Conservation (phyloP, 2,797 vertebrate genomes). For the Pangasius macronema region DNA sequence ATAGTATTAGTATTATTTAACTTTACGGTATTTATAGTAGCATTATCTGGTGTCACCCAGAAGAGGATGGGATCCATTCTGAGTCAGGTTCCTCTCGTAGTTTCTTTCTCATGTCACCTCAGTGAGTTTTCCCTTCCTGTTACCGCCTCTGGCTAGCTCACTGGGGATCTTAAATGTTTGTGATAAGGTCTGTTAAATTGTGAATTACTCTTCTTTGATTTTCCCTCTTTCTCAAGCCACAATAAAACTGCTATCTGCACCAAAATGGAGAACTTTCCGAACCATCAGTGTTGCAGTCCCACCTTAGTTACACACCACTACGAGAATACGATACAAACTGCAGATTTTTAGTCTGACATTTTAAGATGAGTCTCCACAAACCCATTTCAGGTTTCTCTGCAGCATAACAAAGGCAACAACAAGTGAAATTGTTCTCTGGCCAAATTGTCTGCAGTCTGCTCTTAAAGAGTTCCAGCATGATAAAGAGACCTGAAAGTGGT, state of each 20-base stretch:
- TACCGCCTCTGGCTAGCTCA: no score
- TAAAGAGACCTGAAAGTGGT: slow-evolving; percentile 50
- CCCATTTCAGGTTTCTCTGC: slow-evolving; percentile 33
- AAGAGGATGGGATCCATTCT: neutral
- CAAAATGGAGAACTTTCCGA: neutral
- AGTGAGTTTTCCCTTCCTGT: no score
- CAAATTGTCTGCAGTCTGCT: slow-evolving; percentile 54
- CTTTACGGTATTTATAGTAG: neutral
- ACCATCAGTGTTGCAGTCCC: neutral
- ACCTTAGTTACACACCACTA: neutral
- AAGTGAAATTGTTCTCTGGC: slow-evolving; percentile 23
- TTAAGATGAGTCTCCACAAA: slow-evolving; percentile 15
- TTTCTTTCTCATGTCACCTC: neutral
- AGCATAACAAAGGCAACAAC: slow-evolving; percentile 28
- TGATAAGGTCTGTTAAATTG: neutral
- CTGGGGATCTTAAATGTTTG: neutral
- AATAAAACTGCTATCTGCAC: neutral
- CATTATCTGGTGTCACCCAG: neutral
- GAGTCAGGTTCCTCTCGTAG: neutral
- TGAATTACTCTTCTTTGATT: neutral
- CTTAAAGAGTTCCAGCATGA: slow-evolving; percentile 47
- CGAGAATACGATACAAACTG: neutral
- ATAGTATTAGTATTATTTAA: no score
- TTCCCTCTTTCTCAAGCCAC: neutral
- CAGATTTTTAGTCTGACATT: neutral